These are phyloP conservation scores for Grapholita molesta DNA, from an alignment of 1,140 invertebrate genomes.

Conservation along the genomic window DNA sequence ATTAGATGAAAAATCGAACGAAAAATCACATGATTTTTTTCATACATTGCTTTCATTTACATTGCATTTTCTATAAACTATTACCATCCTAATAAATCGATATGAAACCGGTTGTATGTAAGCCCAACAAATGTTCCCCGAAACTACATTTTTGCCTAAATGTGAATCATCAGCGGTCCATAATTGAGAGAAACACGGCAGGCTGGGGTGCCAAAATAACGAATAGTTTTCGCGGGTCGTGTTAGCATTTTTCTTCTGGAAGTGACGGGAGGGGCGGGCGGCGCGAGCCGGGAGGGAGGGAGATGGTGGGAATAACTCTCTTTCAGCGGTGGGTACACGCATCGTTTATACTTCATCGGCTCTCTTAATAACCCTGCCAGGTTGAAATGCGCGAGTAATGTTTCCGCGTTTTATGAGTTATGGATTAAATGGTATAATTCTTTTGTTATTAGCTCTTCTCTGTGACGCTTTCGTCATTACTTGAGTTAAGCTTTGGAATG, in stretches of 20 bases:
- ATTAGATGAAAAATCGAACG: too few species aligned
- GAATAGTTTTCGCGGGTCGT: slow-evolving; percentile 76
- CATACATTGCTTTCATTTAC: too few species aligned
- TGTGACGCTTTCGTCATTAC: too few species aligned
- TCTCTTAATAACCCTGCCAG: slow-evolving; percentile 59
- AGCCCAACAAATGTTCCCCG: background rate
- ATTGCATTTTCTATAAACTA: too few species aligned
- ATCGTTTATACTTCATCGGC: slow-evolving; percentile 75
- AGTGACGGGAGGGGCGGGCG: slow-evolving; percentile 62
- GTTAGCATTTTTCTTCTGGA: slow-evolving; percentile 77
- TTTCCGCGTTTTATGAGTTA: background rate
- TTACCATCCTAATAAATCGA: too few species aligned
- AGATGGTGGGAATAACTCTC: slow-evolving; percentile 48
- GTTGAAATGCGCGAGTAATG: background rate
- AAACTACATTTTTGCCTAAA: background rate
- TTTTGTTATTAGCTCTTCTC: too few species aligned
- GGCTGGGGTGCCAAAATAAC: slow-evolving; percentile 74
- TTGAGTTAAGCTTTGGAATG: too few species aligned
- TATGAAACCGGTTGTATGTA: background rate
- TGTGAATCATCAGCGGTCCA: slow-evolving; percentile 38
- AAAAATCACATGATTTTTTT: too few species aligned
- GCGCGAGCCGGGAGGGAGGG: slow-evolving; percentile 23
- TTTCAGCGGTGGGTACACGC: slow-evolving; percentile 59
- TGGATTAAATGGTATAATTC: too few species aligned
- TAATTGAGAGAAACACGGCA: slow-evolving; percentile 52